Evolutionary conservation across 2,113 vertebrate genomes (phyloP).

Genomic region (Meriones unguiculatus): DNA sequence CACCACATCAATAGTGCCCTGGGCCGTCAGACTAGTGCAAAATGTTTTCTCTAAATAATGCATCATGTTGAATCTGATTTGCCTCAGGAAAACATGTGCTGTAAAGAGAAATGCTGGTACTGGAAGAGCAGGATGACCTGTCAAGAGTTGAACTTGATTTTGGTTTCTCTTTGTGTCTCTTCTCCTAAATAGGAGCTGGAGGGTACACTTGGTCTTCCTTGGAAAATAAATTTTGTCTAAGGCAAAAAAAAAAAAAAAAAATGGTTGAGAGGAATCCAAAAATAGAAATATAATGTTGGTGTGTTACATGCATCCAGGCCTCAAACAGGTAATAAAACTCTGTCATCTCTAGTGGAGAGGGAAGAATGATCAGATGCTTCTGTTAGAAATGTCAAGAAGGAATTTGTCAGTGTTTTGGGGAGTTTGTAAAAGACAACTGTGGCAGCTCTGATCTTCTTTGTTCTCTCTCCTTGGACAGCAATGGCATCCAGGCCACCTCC

Average conservation of each 20-base stretch:
- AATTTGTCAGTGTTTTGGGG: not conserved
- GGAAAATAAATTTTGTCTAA: slow-evolving; percentile 40
- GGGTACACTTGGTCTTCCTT: slow-evolving; percentile 22
- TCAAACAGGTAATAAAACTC: not conserved
- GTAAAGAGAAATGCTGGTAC: not conserved
- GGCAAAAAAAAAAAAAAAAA: not conserved
- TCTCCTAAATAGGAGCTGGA: slow-evolving; percentile 3
- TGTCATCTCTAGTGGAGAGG: not conserved
- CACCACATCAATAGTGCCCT: not conserved
- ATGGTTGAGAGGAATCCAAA: not conserved
- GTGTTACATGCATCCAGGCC: not conserved
- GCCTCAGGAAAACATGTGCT: slow-evolving; percentile 57
- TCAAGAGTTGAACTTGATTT: slow-evolving; percentile 59
- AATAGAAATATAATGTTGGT: not conserved
- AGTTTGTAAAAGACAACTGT: not conserved
- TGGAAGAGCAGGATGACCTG: not conserved
- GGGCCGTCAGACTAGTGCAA: slow-evolving; percentile 20
- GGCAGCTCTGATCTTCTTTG: not conserved
- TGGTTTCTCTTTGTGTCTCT: slow-evolving; percentile 34
- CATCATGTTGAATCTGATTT: slow-evolving; percentile 27
- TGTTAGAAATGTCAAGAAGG: not conserved
- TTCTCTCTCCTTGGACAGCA: not conserved
- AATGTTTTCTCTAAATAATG: slow-evolving; percentile 64
- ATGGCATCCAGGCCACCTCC: not conserved
- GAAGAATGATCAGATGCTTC: not conserved